Percentiles rank a stretch among this genome's conserved stretches.
Conservation (phyloP, 2,888 invertebrate species). For the Synanthedon formicaeformis region DNA sequence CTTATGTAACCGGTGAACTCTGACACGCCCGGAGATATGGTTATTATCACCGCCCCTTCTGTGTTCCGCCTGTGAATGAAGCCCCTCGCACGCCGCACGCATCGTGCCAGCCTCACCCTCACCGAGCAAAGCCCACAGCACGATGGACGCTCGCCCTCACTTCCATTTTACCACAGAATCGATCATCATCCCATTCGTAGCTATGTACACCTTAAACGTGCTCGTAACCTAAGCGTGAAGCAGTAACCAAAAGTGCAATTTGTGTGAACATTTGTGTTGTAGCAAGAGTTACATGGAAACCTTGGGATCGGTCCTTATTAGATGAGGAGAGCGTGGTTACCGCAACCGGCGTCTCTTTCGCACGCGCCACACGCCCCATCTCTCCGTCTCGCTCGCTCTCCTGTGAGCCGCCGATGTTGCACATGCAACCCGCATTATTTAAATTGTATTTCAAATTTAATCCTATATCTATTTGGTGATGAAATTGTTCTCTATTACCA, state of each 20-base stretch:
- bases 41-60: constrained; percentile 17
- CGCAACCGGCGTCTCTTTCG: constrained; percentile 49
- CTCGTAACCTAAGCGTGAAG: not conserved
- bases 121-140: not conserved
- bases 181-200: not conserved
- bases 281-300: not conserved
- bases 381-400: constrained; percentile 34
- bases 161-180: constrained; percentile 5
- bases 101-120: constrained; percentile 2
- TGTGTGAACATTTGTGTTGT: constrained; percentile 12
- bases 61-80: constrained; percentile 2
- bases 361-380: constrained; percentile 19
- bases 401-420: constrained; percentile 34
- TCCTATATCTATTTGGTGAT: no score
- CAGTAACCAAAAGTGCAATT: constrained; percentile 11
- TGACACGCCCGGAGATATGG: constrained; percentile 41
- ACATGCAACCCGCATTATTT: constrained; percentile 51
- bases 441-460: constrained; percentile 24
- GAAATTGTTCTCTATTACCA: no score
- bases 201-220: not conserved
- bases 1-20: constrained; percentile 41
- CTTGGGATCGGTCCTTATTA: constrained; percentile 7
- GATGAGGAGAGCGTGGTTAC: constrained; percentile 19
- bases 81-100: constrained; percentile 6
- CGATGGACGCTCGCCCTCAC: constrained; percentile 4